A percentile compares a stretch with the other conserved stretches of the same genome.
These are phyloP conservation scores for Odontesthes bonariensis DNA, from an alignment of 2,113 vertebrate species.

Conservation along the genomic window DNA sequence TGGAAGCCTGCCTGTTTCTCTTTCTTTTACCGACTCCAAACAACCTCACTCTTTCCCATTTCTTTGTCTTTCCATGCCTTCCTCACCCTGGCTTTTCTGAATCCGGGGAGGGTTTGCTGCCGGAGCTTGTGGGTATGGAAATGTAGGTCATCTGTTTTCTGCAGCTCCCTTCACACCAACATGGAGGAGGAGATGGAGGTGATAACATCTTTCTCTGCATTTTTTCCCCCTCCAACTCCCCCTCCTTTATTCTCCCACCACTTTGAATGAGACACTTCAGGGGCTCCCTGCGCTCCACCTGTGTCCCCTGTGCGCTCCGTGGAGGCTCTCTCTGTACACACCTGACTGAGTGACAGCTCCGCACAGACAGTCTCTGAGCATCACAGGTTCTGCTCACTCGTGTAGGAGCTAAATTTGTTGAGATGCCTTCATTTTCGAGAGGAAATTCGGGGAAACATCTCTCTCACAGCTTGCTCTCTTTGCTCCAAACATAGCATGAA, in stretches of 20 bases:
- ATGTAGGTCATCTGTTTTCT: constrained; percentile 78
- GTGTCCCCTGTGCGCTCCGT: constrained; percentile 20
- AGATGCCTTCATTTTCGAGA: constrained; percentile 9
- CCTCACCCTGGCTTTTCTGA: constrained; percentile 11
- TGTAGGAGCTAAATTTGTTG: background rate
- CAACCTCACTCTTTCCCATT: background rate
- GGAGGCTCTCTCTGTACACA: constrained; percentile 26
- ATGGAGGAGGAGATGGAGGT: constrained; percentile 53
- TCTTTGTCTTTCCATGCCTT: constrained; percentile 32
- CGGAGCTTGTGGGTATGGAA: constrained; percentile 57
- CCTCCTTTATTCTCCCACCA: background rate
- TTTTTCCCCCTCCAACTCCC: background rate
- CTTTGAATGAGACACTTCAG: constrained; percentile 66
- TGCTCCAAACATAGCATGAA: constrained; percentile 23
- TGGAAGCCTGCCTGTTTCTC: constrained; percentile 51
- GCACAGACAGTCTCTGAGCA: constrained; percentile 5
- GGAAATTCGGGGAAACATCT: background rate
- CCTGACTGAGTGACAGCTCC: constrained; percentile 52
- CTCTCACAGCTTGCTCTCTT: background rate
- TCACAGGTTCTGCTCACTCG: constrained; percentile 35
- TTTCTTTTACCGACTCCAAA: constrained; percentile 32
- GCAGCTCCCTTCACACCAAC: constrained; percentile 56
- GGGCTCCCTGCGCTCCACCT: constrained; percentile 56
- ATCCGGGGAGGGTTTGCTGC: constrained; percentile 54
- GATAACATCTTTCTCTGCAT: constrained; percentile 63